Evolutionary conservation across 2,797 vertebrate species (phyloP), one percentile per base, ranked within the genome.

Genomic region (Craterocephalus amniculus): DNA sequence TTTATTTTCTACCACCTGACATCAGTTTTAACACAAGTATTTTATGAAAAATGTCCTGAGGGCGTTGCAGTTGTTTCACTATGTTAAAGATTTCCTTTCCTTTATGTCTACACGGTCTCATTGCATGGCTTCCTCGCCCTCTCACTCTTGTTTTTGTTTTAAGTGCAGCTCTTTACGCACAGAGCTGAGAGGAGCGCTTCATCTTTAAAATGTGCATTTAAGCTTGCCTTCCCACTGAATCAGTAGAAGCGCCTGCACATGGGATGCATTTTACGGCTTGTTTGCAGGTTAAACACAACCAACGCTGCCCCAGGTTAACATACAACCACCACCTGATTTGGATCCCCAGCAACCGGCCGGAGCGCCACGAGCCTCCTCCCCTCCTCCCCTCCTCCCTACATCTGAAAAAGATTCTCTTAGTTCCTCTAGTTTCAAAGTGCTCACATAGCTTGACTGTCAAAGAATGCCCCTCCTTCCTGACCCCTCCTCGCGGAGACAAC

Each of bases 401-500:
- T 65, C 86, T 64, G 14, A 57, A 72, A 74, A 68, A 82, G 58
- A 84, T 83, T 74, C 70, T 74, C 79, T 88, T 67, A 32, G 74
- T 84, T 83, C 78, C 76, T 78, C 79, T 34, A 2, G 52, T 86
- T 85, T 87, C 82, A 87, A 88, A 87, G 74, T 24, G 40, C 61
- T 70, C 29, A 43, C 87, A 85, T 91, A 80, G 86, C 86, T 83
- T 12, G 48, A 79, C 87, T 80, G 77, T 88, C 16, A 29, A 81
- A 86, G 87, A 75, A 69, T 13, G 65, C 70, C 80, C 80, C 76
- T 64, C 83, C 81, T 80, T 79, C 57, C 65, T 88, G 82, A 87
- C 91, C 89, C 87, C 84, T 87, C 90, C 92, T 87, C 72, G 71
- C 63, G 67, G 83, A 92, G 87, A 89, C 91, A 45, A 86, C 88